Evolutionary conservation across 2,888 invertebrate species (phyloP).

Genomic region (Cosmia trapezina): DNA sequence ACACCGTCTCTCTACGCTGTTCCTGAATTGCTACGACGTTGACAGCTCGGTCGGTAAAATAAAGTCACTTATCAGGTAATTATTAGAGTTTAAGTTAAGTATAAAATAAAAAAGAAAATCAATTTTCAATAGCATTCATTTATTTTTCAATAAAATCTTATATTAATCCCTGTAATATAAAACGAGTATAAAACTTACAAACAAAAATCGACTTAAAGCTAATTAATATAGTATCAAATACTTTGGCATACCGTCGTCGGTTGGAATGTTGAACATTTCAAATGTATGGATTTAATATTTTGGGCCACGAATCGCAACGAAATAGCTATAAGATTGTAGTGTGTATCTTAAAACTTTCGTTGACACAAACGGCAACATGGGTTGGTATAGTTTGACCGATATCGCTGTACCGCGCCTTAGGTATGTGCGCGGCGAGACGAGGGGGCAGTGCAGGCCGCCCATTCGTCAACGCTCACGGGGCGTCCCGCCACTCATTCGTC

Average conservation of each 20-base stretch:
- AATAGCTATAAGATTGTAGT: not conserved
- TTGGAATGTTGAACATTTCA: constrained; percentile 58
- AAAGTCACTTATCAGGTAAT: too few relatives aligned
- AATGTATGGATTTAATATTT: constrained; percentile 41
- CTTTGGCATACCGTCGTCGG: constrained; percentile 77
- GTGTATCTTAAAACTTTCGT: not conserved
- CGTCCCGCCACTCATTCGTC: too few relatives aligned
- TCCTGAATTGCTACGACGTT: too few relatives aligned
- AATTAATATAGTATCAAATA: constrained; percentile 72
- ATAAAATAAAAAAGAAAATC: constrained; percentile 31
- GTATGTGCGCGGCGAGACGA: too few relatives aligned
- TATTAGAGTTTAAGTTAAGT: too few relatives aligned
- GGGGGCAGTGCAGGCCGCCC: too few relatives aligned
- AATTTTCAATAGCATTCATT: constrained; percentile 51
- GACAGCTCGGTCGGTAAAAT: too few relatives aligned
- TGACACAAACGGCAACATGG: not conserved
- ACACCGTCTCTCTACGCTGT: not conserved
- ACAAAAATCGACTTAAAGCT: constrained; percentile 64
- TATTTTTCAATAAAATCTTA: constrained; percentile 69
- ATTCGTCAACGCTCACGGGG: too few relatives aligned
- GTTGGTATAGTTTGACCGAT: not conserved
- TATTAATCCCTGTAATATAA: constrained; percentile 76
- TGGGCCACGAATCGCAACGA: constrained; percentile 11
- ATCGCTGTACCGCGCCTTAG: too few relatives aligned
- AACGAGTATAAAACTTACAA: constrained; percentile 68